Evolutionary conservation across 1,140 invertebrate species (phyloP), one percentile per base, ranked within the genome.

Genomic region (Hestina assimilis): DNA sequence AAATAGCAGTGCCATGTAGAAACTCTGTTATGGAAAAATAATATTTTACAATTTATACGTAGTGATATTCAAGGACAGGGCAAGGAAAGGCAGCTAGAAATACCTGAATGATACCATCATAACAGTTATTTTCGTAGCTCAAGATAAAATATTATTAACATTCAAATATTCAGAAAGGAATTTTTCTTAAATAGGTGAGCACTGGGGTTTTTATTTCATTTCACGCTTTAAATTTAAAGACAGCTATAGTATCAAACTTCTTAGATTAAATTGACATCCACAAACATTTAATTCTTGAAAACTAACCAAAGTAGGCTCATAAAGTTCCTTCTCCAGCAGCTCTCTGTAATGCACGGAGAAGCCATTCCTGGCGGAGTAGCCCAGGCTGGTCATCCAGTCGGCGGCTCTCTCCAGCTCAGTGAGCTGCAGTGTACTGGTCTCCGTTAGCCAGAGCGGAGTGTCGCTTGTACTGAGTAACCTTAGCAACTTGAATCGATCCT

Each of bases 1-100:
- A 63, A 70, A 87, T n/a, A 87, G 62, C 0, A 86, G 73, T 0
- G 83, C 82, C 84, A 86, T 87, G 63, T 87, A 87, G 63, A 87
- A 86, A 60, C 83, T 87, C 84, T 87, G 63, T 17, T 6, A 17
- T 3, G 14, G 11, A 3, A 14, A 12, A 2, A 2, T 12, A 14
- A n/a, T n/a, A n/a, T n/a, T n/a, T n/a, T n/a, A n/a, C n/a, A n/a
- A n/a, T n/a, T n/a, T n/a, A n/a, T n/a, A n/a, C n/a, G n/a, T n/a
- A n/a, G n/a, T n/a, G n/a, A n/a, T n/a, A n/a, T n/a, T n/a, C n/a
- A n/a, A n/a, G n/a, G n/a, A 2, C 72, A 75, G 3, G 5, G 8
- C 45, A 54, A 28, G 20, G 46, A 26, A 23, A 28, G 6, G 26
- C n/a, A 5, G 8, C 8, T 28, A 9, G n/a, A 28, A 28, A 5